Evolutionary conservation across 1,140 invertebrate genomes (phyloP).

Genomic region (Polypedilum vanderplanki): DNA sequence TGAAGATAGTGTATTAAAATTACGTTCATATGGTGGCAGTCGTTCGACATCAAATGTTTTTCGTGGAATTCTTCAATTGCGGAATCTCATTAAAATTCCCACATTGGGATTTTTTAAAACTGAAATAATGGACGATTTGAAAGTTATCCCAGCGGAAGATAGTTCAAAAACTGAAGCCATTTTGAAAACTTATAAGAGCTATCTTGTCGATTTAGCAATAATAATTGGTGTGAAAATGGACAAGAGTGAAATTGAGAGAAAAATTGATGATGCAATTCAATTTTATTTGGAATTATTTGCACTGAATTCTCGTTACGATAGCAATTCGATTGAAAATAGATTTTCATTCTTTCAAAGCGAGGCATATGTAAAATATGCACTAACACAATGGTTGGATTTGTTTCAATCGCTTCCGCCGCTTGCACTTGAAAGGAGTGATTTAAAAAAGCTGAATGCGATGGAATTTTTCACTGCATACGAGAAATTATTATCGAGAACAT

Average conservation of each 20-base stretch:
- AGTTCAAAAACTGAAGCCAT: not conserved
- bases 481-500: not conserved
- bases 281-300: not conserved
- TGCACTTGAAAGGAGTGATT: not conserved
- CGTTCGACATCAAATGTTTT: not conserved
- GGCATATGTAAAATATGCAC: not conserved
- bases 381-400: not conserved
- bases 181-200: not conserved
- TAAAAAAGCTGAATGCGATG: not conserved
- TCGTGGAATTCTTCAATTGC: not conserved
- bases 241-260: not conserved
- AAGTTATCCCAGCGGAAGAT: not conserved
- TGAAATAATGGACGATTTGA: not conserved
- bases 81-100: not conserved
- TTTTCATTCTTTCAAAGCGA: not conserved
- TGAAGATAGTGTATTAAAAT: not conserved
- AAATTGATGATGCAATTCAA: slow-evolving; percentile 17
- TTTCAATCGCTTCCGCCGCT: not conserved
- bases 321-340: not conserved
- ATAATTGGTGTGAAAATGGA: not conserved
- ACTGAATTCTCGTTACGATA: not conserved
- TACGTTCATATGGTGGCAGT: not conserved
- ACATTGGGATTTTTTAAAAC: not conserved
- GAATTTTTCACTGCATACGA: not conserved
- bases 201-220: not conserved